phyloP scores from a whole-genome alignment of 1,140 invertebrate genomes.

The Ceratitis capitata region DNA sequence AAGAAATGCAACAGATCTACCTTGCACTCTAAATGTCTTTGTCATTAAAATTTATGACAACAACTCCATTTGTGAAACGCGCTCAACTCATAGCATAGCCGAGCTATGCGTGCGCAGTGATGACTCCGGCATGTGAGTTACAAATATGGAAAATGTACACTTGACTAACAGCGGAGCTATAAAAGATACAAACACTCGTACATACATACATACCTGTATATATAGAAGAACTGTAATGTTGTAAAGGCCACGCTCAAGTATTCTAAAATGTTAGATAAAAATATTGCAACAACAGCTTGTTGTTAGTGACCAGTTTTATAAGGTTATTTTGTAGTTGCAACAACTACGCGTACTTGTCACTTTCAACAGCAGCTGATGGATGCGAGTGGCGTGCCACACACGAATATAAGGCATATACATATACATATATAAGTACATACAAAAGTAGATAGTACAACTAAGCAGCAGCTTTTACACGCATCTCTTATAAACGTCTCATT shows the following conservation, averaged over 20 bases:
- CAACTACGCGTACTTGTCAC: background rate
- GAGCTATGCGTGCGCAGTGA: background rate
- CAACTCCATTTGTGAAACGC: background rate
- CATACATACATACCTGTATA: background rate
- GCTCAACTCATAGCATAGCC: background rate
- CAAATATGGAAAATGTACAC: background rate
- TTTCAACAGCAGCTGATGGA: background rate
- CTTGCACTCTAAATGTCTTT: background rate
- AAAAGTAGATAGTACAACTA: background rate
- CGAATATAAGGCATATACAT: background rate
- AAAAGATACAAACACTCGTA: background rate
- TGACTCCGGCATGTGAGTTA: background rate
- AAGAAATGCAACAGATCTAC: background rate
- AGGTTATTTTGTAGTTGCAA: background rate
- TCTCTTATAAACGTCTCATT: slow-evolving; percentile 30
- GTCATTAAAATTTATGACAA: slow-evolving; percentile 30
- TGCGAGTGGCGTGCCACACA: background rate
- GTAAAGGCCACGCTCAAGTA: too few relatives aligned
- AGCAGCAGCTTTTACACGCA: slow-evolving; percentile 10
- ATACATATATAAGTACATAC: background rate
- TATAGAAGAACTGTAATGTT: background rate
- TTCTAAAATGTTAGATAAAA: slow-evolving; percentile 6
- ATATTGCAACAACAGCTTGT: background rate
- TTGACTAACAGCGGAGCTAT: background rate
- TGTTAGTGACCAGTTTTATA: background rate